Conservation (phyloP, 2,888 invertebrate species). For the Sinhomidia bicolor region DNA sequence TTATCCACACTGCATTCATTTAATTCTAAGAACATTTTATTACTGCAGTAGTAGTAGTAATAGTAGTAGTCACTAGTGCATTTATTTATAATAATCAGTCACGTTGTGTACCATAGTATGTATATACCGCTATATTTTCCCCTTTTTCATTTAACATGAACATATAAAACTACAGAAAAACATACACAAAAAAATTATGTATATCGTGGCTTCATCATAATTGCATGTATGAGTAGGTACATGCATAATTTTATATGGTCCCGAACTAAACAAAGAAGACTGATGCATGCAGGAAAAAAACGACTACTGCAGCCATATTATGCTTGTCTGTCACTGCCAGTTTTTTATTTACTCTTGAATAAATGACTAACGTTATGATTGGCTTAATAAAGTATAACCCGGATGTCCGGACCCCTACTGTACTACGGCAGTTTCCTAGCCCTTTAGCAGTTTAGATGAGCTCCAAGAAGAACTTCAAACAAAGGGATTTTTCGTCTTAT, state of each 20-base stretch:
- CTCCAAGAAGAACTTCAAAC: not conserved
- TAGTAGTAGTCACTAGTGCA: too few relatives aligned
- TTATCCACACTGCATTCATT: not conserved
- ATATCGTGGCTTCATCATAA: not conserved
- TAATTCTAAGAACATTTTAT: not conserved
- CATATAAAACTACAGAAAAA: not conserved
- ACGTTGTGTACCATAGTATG: too few relatives aligned
- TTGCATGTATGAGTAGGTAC: too few relatives aligned
- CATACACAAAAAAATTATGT: not conserved
- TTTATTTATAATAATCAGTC: too few relatives aligned
- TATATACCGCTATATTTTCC: too few relatives aligned
- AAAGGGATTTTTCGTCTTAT: not conserved
- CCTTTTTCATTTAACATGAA: not conserved
- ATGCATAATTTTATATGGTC: not conserved
- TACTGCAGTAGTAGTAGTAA: not conserved
- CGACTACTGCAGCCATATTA: not conserved
- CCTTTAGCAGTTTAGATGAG: not conserved
- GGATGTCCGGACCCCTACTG: constrained; percentile 57
- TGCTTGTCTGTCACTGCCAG: not conserved
- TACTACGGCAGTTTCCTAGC: not conserved
- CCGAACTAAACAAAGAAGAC: not conserved
- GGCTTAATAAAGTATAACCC: constrained; percentile 43
- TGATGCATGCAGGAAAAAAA: not conserved
- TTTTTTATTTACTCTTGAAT: not conserved
- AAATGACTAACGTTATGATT: constrained; percentile 10